Conservation (phyloP, 2,113 vertebrate species). For the Melierax canorus region DNA sequence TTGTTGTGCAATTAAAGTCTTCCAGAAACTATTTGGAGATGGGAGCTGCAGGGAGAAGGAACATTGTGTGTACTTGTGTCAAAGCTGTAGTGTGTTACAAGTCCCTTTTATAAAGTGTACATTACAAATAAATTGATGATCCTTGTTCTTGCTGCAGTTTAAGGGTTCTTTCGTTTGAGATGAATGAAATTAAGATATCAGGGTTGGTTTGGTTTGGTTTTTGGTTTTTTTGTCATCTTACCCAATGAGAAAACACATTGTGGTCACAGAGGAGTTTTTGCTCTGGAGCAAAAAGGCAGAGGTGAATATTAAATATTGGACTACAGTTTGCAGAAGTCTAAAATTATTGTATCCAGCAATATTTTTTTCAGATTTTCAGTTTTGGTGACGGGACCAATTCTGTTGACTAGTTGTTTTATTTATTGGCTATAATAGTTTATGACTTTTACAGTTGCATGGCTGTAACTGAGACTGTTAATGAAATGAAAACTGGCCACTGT, state of each 20-base stretch:
- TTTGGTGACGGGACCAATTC: neutral
- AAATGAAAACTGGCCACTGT: neutral
- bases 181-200: neutral
- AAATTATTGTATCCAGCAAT: neutral
- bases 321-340: neutral
- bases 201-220: neutral
- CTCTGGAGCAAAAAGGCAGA: neutral
- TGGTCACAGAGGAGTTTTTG: neutral
- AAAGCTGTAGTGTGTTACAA: neutral
- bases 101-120: neutral
- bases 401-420: neutral
- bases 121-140: neutral
- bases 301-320: neutral
- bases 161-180: neutral
- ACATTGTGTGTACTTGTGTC: neutral
- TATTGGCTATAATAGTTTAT: neutral
- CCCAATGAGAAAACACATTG: neutral
- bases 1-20: neutral
- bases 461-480: neutral
- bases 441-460: neutral
- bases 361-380: neutral
- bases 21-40: neutral
- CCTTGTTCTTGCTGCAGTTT: neutral
- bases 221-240: neutral
- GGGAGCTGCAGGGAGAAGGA: neutral